Base-by-base conservation (phyloP, 2,113 vertebrate species). In the Gobius niger region DNA sequence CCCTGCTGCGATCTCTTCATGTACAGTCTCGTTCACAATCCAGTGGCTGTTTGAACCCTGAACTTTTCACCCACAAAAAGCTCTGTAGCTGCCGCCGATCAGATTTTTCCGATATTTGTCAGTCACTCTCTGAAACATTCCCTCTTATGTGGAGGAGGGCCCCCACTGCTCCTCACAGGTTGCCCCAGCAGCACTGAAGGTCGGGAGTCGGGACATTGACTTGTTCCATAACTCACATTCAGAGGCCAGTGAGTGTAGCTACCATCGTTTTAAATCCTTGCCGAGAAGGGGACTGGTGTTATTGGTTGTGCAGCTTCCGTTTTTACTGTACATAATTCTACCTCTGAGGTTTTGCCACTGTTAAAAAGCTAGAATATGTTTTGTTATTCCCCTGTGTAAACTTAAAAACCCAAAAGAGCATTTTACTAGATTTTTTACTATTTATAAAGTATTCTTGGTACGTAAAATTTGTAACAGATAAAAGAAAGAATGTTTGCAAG, bases 281-380 rank as follows among this genome's bases (percentile, higher is more conserved):
- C 5, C n/a, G 57, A 7, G 15, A 12, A 50, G 13, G 47, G 47
- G 10, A 50, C 11, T 9, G 57, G 73, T 63, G 49, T 70, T 41
- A 52, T 71, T 19, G 18, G 64, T 77, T 77, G 68, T 60, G 9
- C 60, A 76, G 68, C 78, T 84, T 67, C 77, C 65, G 51, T 67
- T 72, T 24, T 72, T 65, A 47, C 77, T 83, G 83, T 67, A 61
- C 64, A 73, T 73, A 78, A 78, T 82, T 85, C 87, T 90, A 90
- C 85, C 89, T 91, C 84, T 77, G 13, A 75, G 72, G 76, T 84
- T 84, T 81, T 66, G 80, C 83, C 86, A 87, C 88, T 90, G 84
- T 87, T 71, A 51, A 63, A 68, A 83, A 73, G 65, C 57, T 70
- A 57, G 7, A 78, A 78, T 77, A 57, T 67, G 50, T 73, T 67